Conservation (phyloP, 2,797 vertebrate species). For the Pseudochromis fuscus region DNA sequence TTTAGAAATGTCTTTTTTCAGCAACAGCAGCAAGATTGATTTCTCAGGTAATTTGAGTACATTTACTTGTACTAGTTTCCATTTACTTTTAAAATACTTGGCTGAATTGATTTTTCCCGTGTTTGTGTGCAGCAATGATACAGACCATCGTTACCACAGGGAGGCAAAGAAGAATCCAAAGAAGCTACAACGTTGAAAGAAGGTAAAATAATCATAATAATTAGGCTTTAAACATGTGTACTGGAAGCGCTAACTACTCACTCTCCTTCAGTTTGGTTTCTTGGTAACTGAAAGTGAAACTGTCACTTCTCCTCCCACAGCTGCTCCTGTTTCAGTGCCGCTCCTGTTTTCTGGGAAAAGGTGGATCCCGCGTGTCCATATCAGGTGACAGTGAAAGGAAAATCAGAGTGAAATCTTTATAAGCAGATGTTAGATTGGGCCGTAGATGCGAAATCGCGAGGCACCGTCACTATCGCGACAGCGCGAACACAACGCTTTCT, state of each 20-base stretch:
- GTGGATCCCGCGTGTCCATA: slow-evolving; percentile 84
- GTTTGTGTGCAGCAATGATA: slow-evolving; percentile 82
- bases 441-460: too few species aligned
- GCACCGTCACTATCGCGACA: too few species aligned
- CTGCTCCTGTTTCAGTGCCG: slow-evolving; percentile 58
- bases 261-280: slow-evolving; percentile 20
- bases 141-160: slow-evolving; percentile 84
- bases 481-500: too few species aligned
- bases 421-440: too few species aligned
- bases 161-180: slow-evolving; percentile 80
- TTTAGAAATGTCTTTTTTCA: slow-evolving; percentile 74
- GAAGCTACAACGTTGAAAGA: slow-evolving; percentile 27
- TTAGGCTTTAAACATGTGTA: neutral
- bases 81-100: neutral
- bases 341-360: slow-evolving; percentile 87
- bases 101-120: neutral
- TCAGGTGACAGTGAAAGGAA: slow-evolving; percentile 81
- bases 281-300: slow-evolving; percentile 71
- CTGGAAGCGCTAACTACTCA: too few species aligned
- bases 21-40: slow-evolving; percentile 80
- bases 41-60: slow-evolving; percentile 84
- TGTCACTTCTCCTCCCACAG: slow-evolving; percentile 24
- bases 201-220: slow-evolving; percentile 30
- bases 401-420: too few species aligned
- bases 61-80: neutral